Percentiles rank a stretch among this genome's conserved stretches.
These are phyloP conservation scores for Centruroides vittatus DNA, from an alignment of 1,140 invertebrate genomes.

Conservation along the genomic window DNA sequence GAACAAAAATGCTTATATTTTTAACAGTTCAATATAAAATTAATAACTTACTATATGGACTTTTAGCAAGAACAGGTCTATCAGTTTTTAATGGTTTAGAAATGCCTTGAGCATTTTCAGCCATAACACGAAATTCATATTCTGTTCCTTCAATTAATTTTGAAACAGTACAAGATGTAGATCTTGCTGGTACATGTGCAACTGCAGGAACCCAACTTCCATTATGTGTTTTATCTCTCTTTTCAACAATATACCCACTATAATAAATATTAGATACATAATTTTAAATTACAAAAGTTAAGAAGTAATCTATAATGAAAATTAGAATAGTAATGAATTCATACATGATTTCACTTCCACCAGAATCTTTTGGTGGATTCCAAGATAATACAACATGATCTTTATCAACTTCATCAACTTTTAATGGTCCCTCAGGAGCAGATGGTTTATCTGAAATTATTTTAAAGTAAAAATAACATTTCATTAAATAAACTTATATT, in stretches of 20 bases:
- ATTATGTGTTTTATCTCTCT: slow-evolving; percentile 83
- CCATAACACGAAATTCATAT: slow-evolving; percentile 84
- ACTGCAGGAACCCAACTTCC: slow-evolving; percentile 94
- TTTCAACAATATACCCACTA: slow-evolving; percentile 87
- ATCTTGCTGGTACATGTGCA: slow-evolving; percentile 65
- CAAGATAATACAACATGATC: slow-evolving; percentile 50
- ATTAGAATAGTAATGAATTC: not conserved
- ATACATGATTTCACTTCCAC: slow-evolving; percentile 77
- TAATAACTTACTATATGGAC: slow-evolving; percentile 58
- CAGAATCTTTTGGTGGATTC: slow-evolving; percentile 83
- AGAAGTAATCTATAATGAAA: too few relatives aligned
- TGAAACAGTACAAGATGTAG: slow-evolving; percentile 70
- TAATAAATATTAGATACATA: slow-evolving; percentile 52
- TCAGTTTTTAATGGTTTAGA: slow-evolving; percentile 78
- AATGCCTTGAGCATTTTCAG: slow-evolving; percentile 87
- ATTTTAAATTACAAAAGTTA: slow-evolving; percentile 22
- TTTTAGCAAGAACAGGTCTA: slow-evolving; percentile 76
- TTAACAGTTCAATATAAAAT: not conserved
- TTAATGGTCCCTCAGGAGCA: slow-evolving; percentile 78
- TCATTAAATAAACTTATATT: too few relatives aligned
- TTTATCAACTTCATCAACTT: slow-evolving; percentile 58
- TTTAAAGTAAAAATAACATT: too few relatives aligned
- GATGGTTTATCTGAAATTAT: slow-evolving; percentile 49
- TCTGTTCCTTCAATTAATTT: slow-evolving; percentile 76
- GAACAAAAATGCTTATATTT: not conserved